A percentile compares a stretch with the other conserved stretches of the same genome.
These are phyloP conservation scores for Drosophila antonietae DNA, from an alignment of 2,888 invertebrate genomes.

Conservation along the genomic window DNA sequence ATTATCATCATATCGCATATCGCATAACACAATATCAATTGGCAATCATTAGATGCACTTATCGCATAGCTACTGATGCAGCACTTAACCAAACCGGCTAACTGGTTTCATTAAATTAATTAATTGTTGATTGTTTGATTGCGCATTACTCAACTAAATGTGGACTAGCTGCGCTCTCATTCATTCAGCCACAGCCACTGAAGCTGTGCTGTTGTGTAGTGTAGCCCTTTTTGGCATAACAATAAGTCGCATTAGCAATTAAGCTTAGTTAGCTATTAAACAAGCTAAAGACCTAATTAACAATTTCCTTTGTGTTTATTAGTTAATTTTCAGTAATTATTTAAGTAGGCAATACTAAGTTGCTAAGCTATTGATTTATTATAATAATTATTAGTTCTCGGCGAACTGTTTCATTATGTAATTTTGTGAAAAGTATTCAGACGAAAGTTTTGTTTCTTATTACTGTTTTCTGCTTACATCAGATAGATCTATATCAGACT, in stretches of 20 bases:
- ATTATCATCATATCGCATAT: neutral
- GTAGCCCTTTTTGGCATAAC: neutral
- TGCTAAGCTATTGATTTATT: neutral
- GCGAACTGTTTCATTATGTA: neutral
- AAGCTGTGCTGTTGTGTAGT: too few relatives aligned
- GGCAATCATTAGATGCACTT: constrained; percentile 31
- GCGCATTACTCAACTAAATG: constrained; percentile 7
- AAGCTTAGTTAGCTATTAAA: neutral
- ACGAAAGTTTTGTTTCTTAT: neutral
- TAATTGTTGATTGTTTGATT: constrained; percentile 1
- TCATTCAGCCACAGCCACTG: neutral
- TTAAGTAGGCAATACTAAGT: neutral
- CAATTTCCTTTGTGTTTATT: neutral
- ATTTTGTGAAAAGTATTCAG: neutral
- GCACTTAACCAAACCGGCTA: constrained; percentile 17
- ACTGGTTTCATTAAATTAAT: constrained; percentile 38
- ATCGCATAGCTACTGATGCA: constrained; percentile 19
- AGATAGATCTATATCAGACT: neutral
- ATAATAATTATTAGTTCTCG: neutral
- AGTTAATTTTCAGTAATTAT: neutral
- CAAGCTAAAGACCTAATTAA: neutral
- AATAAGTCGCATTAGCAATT: neutral
- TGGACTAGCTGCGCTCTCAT: constrained; percentile 10
- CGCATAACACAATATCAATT: constrained; percentile 19
- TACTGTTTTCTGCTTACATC: neutral